Evolutionary conservation across 2,888 invertebrate genomes (phyloP).

Genomic region (Microchrysa polita): DNA sequence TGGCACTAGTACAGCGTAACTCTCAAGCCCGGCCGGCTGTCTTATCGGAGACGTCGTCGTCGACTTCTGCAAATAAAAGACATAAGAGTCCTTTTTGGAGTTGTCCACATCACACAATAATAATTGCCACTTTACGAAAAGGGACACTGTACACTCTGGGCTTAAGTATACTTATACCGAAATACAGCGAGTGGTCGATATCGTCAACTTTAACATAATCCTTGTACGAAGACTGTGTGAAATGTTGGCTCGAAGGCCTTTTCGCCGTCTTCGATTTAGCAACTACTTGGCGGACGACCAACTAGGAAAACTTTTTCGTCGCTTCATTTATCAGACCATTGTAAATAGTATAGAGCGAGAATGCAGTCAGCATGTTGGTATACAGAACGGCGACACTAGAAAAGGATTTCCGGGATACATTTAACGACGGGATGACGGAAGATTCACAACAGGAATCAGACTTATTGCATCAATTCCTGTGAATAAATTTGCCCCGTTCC

Average conservation of each 20-base stretch:
- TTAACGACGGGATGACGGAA: background rate
- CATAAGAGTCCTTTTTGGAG: background rate
- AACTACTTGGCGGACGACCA: background rate
- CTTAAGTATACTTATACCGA: background rate
- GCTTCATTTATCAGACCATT: background rate
- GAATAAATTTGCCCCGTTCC: background rate
- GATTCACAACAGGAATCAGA: background rate
- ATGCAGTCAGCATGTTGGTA: background rate
- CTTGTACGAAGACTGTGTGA: background rate
- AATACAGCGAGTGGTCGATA: conserved; percentile 3
- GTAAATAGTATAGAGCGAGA: too few species aligned
- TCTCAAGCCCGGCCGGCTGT: too few species aligned
- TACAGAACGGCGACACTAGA: background rate
- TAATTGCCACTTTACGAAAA: conserved; percentile 2
- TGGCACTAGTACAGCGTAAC: background rate
- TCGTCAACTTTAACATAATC: background rate
- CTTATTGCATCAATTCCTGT: conserved; percentile 1
- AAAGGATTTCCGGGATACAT: background rate
- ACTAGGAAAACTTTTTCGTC: background rate
- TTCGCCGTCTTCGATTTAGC: background rate
- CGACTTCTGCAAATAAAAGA: background rate
- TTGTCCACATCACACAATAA: background rate
- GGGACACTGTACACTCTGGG: background rate
- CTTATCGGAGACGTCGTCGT: background rate
- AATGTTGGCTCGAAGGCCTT: background rate